These are phyloP conservation scores for Blomia tropicalis DNA, from an alignment of 2,888 invertebrate species.

Conservation along the genomic window DNA sequence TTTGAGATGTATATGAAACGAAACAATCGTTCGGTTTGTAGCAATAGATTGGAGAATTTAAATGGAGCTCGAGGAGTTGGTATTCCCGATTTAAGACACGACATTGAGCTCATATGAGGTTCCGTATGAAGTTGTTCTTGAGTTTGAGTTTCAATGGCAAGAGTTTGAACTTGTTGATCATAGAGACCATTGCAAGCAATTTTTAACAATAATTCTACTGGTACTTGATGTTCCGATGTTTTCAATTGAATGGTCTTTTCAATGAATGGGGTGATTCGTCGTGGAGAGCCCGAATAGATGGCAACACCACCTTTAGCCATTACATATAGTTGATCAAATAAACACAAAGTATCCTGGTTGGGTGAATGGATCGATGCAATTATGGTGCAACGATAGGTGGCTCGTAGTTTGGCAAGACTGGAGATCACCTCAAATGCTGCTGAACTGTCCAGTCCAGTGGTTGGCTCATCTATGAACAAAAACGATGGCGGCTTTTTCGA, in stretches of 20 bases:
- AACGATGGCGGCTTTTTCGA: not conserved
- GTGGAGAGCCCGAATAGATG: not conserved
- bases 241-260: not conserved
- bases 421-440: not conserved
- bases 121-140: not conserved
- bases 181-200: not conserved
- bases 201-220: not conserved
- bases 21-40: not conserved
- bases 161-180: not conserved
- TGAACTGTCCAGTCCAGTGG: slow-evolving; percentile 3
- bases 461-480: slow-evolving; percentile 10
- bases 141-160: not conserved
- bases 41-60: not conserved
- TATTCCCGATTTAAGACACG: not conserved
- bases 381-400: not conserved
- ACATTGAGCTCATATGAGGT: not conserved
- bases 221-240: not conserved
- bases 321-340: slow-evolving; percentile 6
- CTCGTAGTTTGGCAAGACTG: not conserved
- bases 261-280: not conserved
- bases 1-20: not conserved
- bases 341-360: not conserved
- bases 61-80: not conserved
- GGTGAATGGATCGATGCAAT: slow-evolving; percentile 6
- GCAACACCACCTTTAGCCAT: not conserved